Evolutionary conservation across 30 jellyfish, hydroid and myxozoan species (phyloP).

Genomic region (Morbakka virulenta): DNA sequence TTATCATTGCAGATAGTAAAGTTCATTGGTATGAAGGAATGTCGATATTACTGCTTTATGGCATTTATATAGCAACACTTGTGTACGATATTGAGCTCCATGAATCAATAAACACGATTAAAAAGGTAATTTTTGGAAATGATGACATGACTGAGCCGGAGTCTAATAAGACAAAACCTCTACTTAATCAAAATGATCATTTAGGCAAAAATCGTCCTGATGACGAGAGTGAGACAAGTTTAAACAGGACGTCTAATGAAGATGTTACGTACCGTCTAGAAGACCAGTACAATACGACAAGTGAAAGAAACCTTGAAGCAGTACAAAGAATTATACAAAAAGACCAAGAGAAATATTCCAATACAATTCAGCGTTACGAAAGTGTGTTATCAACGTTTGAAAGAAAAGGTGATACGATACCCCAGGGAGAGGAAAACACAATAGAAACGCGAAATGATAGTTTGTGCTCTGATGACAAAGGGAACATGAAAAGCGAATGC

Average conservation of each 20-base stretch:
- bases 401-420: not conserved
- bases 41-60: not conserved
- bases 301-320: not conserved
- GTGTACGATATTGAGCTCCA: not conserved
- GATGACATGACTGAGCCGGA: not conserved
- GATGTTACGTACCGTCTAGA: too few relatives aligned
- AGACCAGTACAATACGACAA: not conserved
- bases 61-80: not conserved
- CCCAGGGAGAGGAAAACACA: not conserved
- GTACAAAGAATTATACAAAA: not conserved
- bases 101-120: not conserved
- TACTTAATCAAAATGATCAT: not conserved
- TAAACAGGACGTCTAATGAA: not conserved
- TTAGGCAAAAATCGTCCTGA: not conserved
- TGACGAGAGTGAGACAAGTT: not conserved
- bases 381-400: too few relatives aligned
- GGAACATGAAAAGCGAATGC: not conserved
- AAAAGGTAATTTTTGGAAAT: too few relatives aligned
- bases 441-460: not conserved
- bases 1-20: not conserved
- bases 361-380: not conserved
- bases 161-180: not conserved
- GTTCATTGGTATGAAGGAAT: slow-evolving; percentile 24
- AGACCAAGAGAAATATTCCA: not conserved
- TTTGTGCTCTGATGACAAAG: not conserved